A percentile compares a stretch with the other conserved stretches of the same genome.
These are phyloP conservation scores for Myotis davidii DNA, from an alignment of 2,113 vertebrate genomes.

Conservation along the genomic window DNA sequence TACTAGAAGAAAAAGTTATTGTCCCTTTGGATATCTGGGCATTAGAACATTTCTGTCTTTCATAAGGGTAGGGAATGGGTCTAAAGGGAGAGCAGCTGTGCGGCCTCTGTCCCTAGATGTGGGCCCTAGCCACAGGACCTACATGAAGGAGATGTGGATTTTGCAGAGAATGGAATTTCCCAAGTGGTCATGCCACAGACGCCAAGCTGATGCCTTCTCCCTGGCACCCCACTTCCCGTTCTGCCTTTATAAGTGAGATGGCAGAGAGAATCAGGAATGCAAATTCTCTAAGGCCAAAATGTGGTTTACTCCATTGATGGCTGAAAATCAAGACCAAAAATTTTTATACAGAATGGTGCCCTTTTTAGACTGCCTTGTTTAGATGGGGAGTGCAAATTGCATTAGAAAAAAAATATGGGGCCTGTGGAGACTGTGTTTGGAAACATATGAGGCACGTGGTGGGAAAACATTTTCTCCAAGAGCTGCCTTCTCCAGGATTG, in stretches of 20 bases:
- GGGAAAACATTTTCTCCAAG: conserved; percentile 64
- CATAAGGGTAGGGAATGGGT: neutral
- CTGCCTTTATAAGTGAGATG: conserved; percentile 47
- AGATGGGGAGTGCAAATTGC: conserved; percentile 65
- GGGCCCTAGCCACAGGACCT: conserved; percentile 16
- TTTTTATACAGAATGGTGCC: conserved; percentile 62
- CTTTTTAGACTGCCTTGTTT: conserved; percentile 77
- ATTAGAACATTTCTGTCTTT: neutral
- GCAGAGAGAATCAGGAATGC: conserved; percentile 64
- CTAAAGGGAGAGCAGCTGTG: neutral
- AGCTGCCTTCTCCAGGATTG: conserved; percentile 40
- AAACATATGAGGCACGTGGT: conserved; percentile 63
- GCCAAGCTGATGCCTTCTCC: conserved; percentile 59
- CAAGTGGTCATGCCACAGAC: neutral
- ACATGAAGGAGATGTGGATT: conserved; percentile 66
- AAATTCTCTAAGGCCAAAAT: conserved; percentile 64
- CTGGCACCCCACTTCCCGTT: conserved; percentile 45
- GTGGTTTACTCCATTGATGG: conserved; percentile 57
- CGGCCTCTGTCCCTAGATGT: conserved; percentile 11
- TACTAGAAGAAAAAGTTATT: conserved; percentile 11
- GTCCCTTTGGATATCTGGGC: neutral
- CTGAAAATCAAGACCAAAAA: conserved; percentile 68
- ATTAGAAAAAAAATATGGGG: conserved; percentile 65
- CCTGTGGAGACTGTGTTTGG: conserved; percentile 52
- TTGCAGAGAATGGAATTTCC: conserved; percentile 68